Base-by-base conservation (phyloP, 2,888 invertebrate species). In the Troides oblongomaculatus region DNA sequence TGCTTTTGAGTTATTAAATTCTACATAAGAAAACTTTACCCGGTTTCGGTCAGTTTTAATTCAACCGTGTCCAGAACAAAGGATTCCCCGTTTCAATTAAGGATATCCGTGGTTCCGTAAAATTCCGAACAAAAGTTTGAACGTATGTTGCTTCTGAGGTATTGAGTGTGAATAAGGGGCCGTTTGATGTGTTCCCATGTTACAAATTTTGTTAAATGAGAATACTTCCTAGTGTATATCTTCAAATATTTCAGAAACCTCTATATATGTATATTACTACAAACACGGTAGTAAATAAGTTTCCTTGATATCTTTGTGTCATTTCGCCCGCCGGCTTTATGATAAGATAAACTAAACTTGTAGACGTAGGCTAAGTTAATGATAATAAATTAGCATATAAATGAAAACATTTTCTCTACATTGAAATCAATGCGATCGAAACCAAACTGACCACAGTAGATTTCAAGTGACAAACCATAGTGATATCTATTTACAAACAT, bases 61-160 rank as follows among this genome's bases (percentile, higher is more conserved):
- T 81, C 79, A 83, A 77, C 77, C 80, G 75, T 77, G 75, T 77
- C 75, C 77, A 71, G 73, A 73, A 81, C 82, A 85, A 87, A 85
- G 86, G 84, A 82, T 82, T 79, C 82, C 78, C 81, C 67, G 70
- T 81, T 86, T 83, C 83, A 85, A 87, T 86, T 82, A 86, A 79
- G 81, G 78, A 79, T 80, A 36, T 17, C 80, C 78, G 84, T 78
- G 82, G 84, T 81, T 81, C 78, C 72, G 77, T 77, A 79, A 79
- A 80, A 81, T 80, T 82, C 77, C 70, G 77, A 78, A 60, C 80
- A 77, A 84, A 86, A 87, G 85, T 88, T 86, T 81, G 75, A 81
- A 81, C 81, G 76, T 78, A 75, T 79, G 77, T 74, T 62, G 69
- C 70, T 71, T 72, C 71, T 69, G 74, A 78, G 74, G 77, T 78